Percentiles rank a stretch among this genome's conserved stretches.
These are phyloP conservation scores for Campoletis raptor DNA, from an alignment of 2,888 invertebrate genomes.

Conservation along the genomic window DNA sequence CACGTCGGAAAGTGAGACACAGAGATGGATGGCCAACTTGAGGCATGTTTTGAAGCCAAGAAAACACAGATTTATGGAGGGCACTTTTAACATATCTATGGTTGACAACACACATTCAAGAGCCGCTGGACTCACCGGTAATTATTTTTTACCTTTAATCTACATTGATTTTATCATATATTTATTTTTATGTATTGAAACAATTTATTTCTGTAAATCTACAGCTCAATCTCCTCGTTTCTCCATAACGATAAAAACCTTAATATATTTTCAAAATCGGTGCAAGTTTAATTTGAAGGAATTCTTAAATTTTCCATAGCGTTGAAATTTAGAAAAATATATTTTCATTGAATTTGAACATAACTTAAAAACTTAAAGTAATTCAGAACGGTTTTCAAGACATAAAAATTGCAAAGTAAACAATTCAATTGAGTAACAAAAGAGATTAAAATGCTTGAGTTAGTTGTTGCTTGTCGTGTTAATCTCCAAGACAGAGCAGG, in stretches of 20 bases:
- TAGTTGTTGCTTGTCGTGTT: too few species aligned
- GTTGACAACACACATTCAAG: conserved; percentile 88
- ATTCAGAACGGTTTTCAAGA: too few species aligned
- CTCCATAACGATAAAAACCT: too few species aligned
- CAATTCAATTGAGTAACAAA: neutral
- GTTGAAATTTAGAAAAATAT: too few species aligned
- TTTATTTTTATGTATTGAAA: too few species aligned
- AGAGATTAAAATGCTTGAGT: neutral
- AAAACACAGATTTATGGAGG: conserved; percentile 85
- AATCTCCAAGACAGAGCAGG: too few species aligned
- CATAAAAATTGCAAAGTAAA: too few species aligned
- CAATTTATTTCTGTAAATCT: too few species aligned
- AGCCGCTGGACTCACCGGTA: conserved; percentile 86
- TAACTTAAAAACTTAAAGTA: too few species aligned
- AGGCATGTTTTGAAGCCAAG: conserved; percentile 83
- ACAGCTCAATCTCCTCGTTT: too few species aligned
- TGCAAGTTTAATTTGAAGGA: neutral
- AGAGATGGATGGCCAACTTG: conserved; percentile 89
- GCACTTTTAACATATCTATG: conserved; percentile 87
- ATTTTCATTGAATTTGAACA: too few species aligned
- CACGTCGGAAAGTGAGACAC: conserved; percentile 88
- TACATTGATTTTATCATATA: neutral
- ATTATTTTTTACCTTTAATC: neutral
- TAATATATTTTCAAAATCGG: too few species aligned
- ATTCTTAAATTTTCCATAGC: neutral